Evolutionary conservation across 2,797 vertebrate genomes (phyloP).

Genomic region (Syngnathus acus): DNA sequence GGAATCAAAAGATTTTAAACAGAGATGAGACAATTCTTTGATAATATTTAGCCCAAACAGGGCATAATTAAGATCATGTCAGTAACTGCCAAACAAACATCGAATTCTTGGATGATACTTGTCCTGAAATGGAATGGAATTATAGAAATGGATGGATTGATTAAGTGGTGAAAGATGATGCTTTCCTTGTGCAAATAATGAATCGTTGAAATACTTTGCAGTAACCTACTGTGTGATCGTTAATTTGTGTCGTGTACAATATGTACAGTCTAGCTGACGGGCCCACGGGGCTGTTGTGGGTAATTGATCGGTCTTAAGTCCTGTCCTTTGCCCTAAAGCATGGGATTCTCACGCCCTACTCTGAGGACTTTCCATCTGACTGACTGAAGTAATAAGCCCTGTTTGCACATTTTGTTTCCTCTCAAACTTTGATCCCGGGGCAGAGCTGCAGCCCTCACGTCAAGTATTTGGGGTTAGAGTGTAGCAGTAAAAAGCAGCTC

Average conservation of each 20-base stretch:
- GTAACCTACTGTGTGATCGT: background rate
- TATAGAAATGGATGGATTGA: background rate
- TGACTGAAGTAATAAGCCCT: conserved; percentile 22
- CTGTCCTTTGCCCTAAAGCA: conserved; percentile 17
- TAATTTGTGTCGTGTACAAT: background rate
- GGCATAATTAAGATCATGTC: no score
- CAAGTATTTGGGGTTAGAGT: conserved; percentile 46
- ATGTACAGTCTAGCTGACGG: background rate
- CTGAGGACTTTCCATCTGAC: conserved; percentile 24
- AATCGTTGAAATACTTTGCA: background rate
- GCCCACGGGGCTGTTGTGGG: conserved; percentile 5
- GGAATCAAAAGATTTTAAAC: no score
- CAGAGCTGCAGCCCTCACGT: conserved; percentile 34
- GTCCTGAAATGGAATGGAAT: background rate
- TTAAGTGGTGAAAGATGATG: background rate
- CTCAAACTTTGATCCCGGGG: conserved; percentile 43
- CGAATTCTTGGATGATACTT: background rate
- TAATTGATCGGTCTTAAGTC: conserved; percentile 6
- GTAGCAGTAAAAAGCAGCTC: conserved; percentile 48
- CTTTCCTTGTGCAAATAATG: background rate
- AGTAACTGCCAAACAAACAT: background rate
- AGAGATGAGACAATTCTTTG: no score
- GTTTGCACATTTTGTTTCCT: conserved; percentile 31
- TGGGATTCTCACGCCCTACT: conserved; percentile 43
- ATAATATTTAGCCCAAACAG: no score